Base-by-base conservation (phyloP, 2,888 invertebrate genomes). In the Endomychus coccineus region DNA sequence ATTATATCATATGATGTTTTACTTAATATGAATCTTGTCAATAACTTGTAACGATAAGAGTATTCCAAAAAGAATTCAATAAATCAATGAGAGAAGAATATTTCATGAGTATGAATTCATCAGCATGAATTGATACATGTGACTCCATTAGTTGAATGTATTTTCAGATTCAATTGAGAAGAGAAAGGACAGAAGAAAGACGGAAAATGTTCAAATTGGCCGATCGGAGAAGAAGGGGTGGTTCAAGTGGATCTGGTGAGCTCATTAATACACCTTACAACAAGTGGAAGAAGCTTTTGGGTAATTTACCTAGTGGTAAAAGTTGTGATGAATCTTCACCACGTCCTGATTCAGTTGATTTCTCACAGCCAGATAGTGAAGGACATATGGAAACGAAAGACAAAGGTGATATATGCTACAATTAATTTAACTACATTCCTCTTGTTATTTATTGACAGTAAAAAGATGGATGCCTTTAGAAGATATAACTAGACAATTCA, bases 161-260 rank as follows among this genome's bases (percentile, higher is more conserved):
- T n/a, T 62, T 64, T 33, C 45, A 85, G 78, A 77, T 83, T 40
- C 89, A 90, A 67, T 58, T 90, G 39, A 75, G 85, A 13, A 75
- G 89, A 53, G 95, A 95, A 61, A 72, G 94, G 37, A 94, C 91
- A 0, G 95, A 94, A 66, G 94, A 94, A 59, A 74, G 92, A 39
- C 75, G 88, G 47, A 94, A 94, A 70, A 85, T 94, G 76, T 91
- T 91, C 55, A 87, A 87, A 67, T 71, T 91, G 52, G 91, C 83
- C 0, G 91, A 84, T 49, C 77, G 76, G 46, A 61, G 78, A 56
- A 58, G 73, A 56, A 54, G 74, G 36, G 68, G 65, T 54, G 66
- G 71, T 43, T 69, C 77, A 41, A 65, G 77, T 34, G 66, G 71
- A 48, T 70, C 77, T 38, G 64, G 77, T 33, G 73, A 78, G 52